A percentile compares a stretch with the other conserved stretches of the same genome.
Evolutionary conservation across 1,140 invertebrate species (phyloP).

Genomic region (Hycleus phaleratus): DNA sequence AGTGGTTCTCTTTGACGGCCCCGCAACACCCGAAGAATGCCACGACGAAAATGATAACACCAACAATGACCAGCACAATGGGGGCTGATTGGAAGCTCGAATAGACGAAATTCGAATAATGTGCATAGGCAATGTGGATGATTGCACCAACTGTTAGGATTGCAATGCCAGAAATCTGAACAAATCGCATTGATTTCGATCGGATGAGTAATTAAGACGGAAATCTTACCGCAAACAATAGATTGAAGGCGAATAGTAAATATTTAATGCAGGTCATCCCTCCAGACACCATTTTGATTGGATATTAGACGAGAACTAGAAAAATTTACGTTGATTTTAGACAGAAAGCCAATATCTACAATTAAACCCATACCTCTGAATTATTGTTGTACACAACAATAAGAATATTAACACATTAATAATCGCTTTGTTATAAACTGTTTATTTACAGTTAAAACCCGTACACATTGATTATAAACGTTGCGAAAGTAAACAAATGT

Average conservation of each 20-base stretch:
- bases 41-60: conserved; percentile 72
- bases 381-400: too few species aligned
- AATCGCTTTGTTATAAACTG: too few species aligned
- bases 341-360: too few species aligned
- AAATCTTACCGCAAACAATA: conserved; percentile 71
- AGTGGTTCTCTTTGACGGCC: conserved; percentile 76
- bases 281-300: conserved; percentile 56
- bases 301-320: conserved; percentile 1
- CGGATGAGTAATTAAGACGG: background rate
- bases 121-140: conserved; percentile 55
- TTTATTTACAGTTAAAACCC: background rate
- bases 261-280: conserved; percentile 74
- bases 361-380: too few species aligned
- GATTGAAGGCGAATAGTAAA: conserved; percentile 70
- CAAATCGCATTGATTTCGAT: conserved; percentile 16
- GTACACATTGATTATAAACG: background rate
- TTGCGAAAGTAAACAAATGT: too few species aligned
- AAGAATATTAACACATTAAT: too few species aligned
- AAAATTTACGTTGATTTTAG: background rate
- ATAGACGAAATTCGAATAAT: conserved; percentile 63
- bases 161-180: conserved; percentile 67
- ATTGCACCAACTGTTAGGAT: conserved; percentile 66
- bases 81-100: conserved; percentile 62
- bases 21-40: conserved; percentile 87
- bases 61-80: conserved; percentile 74